These are phyloP conservation scores for Trichonephila inaurata DNA, from an alignment of 1,140 invertebrate genomes.

Conservation along the genomic window DNA sequence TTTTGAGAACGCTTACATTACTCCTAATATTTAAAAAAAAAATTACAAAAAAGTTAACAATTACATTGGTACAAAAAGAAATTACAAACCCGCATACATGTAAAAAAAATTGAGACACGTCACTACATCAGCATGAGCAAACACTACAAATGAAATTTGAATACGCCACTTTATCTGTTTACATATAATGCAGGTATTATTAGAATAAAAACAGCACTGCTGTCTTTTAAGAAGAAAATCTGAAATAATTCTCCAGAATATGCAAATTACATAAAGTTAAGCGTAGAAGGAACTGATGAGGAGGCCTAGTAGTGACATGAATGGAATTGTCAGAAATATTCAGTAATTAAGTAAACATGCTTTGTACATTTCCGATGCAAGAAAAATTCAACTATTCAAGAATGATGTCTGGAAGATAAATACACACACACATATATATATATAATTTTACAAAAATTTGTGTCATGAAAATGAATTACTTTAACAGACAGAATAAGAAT, in stretches of 20 bases:
- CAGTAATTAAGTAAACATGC: background rate
- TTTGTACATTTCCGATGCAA: background rate
- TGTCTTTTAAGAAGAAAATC: background rate
- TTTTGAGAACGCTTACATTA: too few species aligned
- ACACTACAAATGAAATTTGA: slow-evolving; percentile 43
- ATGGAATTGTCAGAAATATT: slow-evolving; percentile 22
- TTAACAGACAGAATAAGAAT: too few species aligned
- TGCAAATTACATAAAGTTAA: slow-evolving; percentile 15
- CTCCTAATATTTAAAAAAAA: background rate
- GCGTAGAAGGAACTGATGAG: slow-evolving; percentile 27
- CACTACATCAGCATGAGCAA: slow-evolving; percentile 54
- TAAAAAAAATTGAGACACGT: background rate
- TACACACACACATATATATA: background rate
- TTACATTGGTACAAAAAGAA: background rate
- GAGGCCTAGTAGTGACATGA: slow-evolving; percentile 19
- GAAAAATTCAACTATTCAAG: background rate
- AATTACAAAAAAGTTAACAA: background rate
- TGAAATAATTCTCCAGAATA: background rate
- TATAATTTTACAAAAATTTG: too few species aligned
- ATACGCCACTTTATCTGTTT: background rate
- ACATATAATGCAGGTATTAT: background rate
- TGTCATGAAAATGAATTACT: too few species aligned
- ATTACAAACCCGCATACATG: background rate
- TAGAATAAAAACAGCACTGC: background rate
- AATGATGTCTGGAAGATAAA: background rate